phyloP scores from a whole-genome alignment of 2,113 vertebrate species.

The Donacobius atricapilla region DNA sequence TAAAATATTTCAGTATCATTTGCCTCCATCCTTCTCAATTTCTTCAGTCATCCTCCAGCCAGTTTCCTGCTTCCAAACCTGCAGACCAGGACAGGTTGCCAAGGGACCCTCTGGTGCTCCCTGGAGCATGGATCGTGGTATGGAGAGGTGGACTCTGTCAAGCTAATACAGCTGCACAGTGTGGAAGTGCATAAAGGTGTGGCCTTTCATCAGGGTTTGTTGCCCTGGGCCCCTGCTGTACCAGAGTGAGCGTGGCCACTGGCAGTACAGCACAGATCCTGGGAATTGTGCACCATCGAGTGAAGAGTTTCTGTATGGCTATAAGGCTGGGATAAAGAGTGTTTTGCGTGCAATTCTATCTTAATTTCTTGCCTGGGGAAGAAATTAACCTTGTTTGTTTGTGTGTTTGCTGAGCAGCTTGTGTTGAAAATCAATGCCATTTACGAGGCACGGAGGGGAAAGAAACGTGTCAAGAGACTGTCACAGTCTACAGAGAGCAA shows the following conservation, averaged over 20 bases:
- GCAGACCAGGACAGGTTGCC: not conserved
- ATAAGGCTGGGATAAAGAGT: not conserved
- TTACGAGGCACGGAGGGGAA: conserved; percentile 92
- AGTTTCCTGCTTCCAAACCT: not conserved
- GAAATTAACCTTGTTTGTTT: conserved; percentile 19
- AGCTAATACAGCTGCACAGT: rapidly evolving
- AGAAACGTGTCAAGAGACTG: conserved; percentile 91
- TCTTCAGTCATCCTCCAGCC: not conserved
- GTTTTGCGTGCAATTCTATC: not conserved
- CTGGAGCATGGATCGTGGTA: rapidly evolving
- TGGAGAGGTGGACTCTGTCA: not conserved
- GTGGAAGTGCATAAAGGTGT: not conserved
- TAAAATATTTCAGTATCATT: not conserved
- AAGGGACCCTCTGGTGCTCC: not conserved
- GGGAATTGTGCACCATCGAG: not conserved
- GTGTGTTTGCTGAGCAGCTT: conserved; percentile 76
- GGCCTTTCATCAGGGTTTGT: not conserved
- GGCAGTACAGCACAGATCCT: not conserved
- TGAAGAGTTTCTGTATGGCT: not conserved
- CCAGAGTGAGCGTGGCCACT: rapidly evolving
- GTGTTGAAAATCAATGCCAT: conserved; percentile 93
- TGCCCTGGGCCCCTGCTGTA: not conserved
- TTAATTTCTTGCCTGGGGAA: not conserved
- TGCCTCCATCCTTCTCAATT: not conserved
- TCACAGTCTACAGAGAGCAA: conserved; percentile 89